Evolutionary conservation across 2,888 invertebrate genomes (phyloP).

Genomic region (Dione juno): DNA sequence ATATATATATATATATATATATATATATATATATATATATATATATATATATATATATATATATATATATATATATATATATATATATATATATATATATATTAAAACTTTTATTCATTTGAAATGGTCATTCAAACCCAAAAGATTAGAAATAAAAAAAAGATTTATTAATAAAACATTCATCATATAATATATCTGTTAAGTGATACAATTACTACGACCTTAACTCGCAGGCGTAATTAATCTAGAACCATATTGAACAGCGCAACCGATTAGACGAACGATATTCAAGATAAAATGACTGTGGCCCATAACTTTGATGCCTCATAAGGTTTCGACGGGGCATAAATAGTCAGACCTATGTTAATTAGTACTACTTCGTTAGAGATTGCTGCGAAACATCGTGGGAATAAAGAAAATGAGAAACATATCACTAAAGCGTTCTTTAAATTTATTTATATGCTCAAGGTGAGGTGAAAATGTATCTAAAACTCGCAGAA

Average conservation of each 20-base stretch:
- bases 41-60: no score
- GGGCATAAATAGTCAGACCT: slow-evolving; percentile 27
- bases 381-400: slow-evolving; percentile 39
- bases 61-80: no score
- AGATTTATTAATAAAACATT: slow-evolving; percentile 1
- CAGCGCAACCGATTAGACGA: slow-evolving; percentile 31
- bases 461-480: no score
- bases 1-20: not conserved
- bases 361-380: slow-evolving; percentile 44
- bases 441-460: not conserved
- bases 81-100: no score
- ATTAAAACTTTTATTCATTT: no score
- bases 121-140: no score
- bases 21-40: no score
- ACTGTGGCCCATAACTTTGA: slow-evolving; percentile 35
- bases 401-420: slow-evolving; percentile 42
- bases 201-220: slow-evolving; percentile 1
- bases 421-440: not conserved
- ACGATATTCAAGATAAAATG: slow-evolving; percentile 37
- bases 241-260: slow-evolving; percentile 30
- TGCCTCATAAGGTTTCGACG: slow-evolving; percentile 34
- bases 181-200: not conserved
- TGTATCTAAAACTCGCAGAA: no score
- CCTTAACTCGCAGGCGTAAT: slow-evolving; percentile 25
- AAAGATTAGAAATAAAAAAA: not conserved